A percentile compares a stretch with the other conserved stretches of the same genome.
Evolutionary conservation across 2,888 invertebrate species (phyloP).

Genomic region (Crematogaster levior): DNA sequence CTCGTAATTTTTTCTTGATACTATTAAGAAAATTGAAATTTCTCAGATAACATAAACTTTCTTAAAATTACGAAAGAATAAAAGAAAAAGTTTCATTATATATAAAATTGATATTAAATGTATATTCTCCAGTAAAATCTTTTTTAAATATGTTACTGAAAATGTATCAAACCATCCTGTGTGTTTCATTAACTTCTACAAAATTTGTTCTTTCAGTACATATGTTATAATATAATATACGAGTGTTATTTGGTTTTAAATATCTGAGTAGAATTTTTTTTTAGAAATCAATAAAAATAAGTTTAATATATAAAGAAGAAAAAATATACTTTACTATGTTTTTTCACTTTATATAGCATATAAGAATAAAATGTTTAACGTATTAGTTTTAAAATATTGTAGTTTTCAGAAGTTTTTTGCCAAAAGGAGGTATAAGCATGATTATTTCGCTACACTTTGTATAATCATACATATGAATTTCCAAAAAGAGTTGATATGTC

Average conservation of each 20-base stretch:
- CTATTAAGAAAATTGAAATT: not conserved
- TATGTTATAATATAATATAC: too few species aligned
- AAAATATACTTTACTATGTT: not conserved
- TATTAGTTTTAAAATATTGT: not conserved
- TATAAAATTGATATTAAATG: not conserved
- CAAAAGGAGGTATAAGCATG: not conserved
- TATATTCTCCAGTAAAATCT: not conserved
- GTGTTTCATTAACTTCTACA: not conserved
- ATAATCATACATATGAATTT: slow-evolving; percentile 4
- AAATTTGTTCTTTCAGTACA: not conserved
- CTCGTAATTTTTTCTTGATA: not conserved
- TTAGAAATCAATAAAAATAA: not conserved
- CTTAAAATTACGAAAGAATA: not conserved
- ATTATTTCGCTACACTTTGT: not conserved
- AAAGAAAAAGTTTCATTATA: not conserved
- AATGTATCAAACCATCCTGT: not conserved
- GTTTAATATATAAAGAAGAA: not conserved
- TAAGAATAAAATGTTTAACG: slow-evolving; percentile 32
- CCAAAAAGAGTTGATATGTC: not conserved
- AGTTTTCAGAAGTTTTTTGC: not conserved
- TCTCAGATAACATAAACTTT: not conserved
- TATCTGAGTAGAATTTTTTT: not conserved
- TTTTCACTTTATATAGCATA: not conserved
- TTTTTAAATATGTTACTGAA: not conserved
- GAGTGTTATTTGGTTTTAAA: not conserved